Base-by-base conservation (phyloP, 2,113 vertebrate species). In the Alethe castanea region DNA sequence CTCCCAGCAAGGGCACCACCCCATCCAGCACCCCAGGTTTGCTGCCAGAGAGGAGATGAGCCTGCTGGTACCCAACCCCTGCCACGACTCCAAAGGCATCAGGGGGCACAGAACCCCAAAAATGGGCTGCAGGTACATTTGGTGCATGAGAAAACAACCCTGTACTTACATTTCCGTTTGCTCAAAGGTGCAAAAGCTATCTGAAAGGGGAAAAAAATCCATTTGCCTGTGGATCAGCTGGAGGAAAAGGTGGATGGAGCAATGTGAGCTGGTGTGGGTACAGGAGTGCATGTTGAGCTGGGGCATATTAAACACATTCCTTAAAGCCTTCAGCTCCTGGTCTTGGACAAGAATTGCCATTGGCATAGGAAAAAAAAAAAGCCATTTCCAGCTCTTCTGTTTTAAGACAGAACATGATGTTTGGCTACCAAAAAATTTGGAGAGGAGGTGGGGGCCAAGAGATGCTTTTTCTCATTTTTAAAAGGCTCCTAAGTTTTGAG, bases 81-180 rank as follows among this genome's bases (percentile, higher is more conserved):
- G 24, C 36, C 8, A 3, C 0, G 0, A 36, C 5, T 67, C 26
- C 28, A 6, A 7, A 1, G 8, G 11, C 42, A 15, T 19, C 0
- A 0, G 14, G 13, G 26, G 15, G 9, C 52, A 33, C 47, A 18
- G 42, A 76, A 57, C 24, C 8, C 14, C 5, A 4, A 40, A 61
- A 73, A 26, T 5, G 14, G 25, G 36, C 26, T 57, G 80, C 24
- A 38, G 59, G 10, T 17, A 40, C 13, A 19, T 50, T 25, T 65
- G n/a, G 64, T 4, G 9, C 25, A 31, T 6, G 12, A 69, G 24
- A 24, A 77, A 23, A 19, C 8, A 50, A 0, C 53, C 23, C 33
- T 38, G 28, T 44, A 19, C 18, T 59, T 48, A 11, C 0, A 6
- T 67, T 61, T 65, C 29, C 5, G 38, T 56, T 23, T 36, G 54